These are phyloP conservation scores for Trichosurus vulpecula DNA, from an alignment of 2,797 vertebrate genomes.

Conservation along the genomic window DNA sequence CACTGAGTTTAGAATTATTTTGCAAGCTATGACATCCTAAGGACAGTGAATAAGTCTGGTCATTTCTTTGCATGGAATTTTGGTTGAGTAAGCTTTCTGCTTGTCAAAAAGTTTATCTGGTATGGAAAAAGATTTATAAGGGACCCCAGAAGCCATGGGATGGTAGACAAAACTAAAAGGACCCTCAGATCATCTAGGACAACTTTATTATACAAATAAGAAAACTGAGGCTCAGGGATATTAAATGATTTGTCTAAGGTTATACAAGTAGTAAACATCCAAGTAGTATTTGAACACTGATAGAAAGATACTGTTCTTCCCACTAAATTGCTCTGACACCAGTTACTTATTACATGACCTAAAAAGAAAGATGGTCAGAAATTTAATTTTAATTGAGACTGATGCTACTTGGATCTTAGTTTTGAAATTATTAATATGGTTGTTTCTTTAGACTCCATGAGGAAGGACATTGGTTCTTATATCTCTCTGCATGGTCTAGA, in stretches of 20 bases:
- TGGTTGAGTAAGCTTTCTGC: slow-evolving; percentile 6
- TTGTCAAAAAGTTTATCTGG: not conserved
- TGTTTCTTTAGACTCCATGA: slow-evolving; percentile 28
- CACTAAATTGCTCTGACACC: slow-evolving; percentile 9
- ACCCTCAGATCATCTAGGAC: not conserved
- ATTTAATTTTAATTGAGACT: slow-evolving; percentile 68
- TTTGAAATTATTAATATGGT: slow-evolving; percentile 46
- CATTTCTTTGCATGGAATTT: slow-evolving; percentile 59
- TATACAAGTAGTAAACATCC: not conserved
- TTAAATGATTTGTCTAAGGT: not conserved
- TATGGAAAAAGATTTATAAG: not conserved
- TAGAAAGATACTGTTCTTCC: not conserved
- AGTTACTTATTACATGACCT: slow-evolving; percentile 61
- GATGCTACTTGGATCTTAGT: slow-evolving; percentile 47
- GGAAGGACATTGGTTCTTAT: slow-evolving; percentile 32
- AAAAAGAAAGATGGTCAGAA: slow-evolving; percentile 64
- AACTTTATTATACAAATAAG: not conserved
- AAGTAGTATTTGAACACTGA: not conserved
- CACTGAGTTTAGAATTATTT: slow-evolving; percentile 10
- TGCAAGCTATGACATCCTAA: slow-evolving; percentile 46
- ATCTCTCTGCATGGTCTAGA: slow-evolving; percentile 33
- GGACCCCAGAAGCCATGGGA: not conserved
- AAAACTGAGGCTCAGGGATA: not conserved
- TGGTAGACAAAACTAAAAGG: not conserved
- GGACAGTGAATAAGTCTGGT: slow-evolving; percentile 24